phyloP scores from a whole-genome alignment of 2,888 invertebrate genomes.

The Parascotia fuliginaria region DNA sequence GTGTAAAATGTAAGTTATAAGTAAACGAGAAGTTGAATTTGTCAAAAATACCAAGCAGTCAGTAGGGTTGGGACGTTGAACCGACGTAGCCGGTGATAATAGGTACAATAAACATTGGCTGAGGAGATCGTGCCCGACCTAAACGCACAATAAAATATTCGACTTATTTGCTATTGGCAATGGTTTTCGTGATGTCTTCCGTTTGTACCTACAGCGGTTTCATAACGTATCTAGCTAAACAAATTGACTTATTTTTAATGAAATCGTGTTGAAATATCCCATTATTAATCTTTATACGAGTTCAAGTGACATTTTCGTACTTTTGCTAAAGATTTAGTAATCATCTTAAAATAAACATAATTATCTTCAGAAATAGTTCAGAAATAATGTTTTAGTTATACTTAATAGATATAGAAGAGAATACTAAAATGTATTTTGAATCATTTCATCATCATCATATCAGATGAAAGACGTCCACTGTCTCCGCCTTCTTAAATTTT shows the following conservation, averaged over 20 bases:
- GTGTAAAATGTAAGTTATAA: conserved; percentile 12
- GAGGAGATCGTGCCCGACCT: conserved; percentile 72
- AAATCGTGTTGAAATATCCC: too few species aligned
- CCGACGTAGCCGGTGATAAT: conserved; percentile 73
- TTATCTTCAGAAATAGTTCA: conserved; percentile 3
- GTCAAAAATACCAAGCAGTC: conserved; percentile 44
- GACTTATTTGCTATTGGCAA: conserved; percentile 74
- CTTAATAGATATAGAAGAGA: too few species aligned
- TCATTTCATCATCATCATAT: too few species aligned
- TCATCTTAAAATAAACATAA: background rate
- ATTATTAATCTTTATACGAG: too few species aligned
- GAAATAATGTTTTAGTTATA: too few species aligned
- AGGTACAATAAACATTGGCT: conserved; percentile 70
- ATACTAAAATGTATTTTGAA: too few species aligned
- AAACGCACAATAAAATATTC: conserved; percentile 76
- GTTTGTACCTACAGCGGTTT: conserved; percentile 41
- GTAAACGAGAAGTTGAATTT: conserved; percentile 32
- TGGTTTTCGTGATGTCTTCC: conserved; percentile 67
- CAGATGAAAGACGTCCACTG: too few species aligned
- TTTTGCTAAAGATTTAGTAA: too few species aligned
- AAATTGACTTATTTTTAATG: too few species aligned
- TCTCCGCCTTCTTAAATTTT: too few species aligned
- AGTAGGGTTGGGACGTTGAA: conserved; percentile 71
- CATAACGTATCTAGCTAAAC: background rate
- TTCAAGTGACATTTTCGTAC: background rate